Conservation (phyloP, 2,113 vertebrate genomes). For the Notiomystis cincta region DNA sequence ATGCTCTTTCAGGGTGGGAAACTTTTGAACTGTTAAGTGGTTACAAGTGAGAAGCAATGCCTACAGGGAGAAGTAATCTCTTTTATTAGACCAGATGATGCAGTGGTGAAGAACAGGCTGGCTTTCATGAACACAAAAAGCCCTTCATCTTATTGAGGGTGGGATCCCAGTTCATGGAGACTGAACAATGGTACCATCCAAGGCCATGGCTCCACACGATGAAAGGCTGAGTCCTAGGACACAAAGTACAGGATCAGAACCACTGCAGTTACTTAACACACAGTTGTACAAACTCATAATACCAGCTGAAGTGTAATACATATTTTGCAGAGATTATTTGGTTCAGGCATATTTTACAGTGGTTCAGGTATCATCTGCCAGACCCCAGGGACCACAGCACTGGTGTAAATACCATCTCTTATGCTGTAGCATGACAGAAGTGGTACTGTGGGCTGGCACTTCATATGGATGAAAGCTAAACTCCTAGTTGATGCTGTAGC, state of each 20-base stretch:
- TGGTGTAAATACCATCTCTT: neutral
- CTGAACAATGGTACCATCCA: neutral
- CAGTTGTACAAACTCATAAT: neutral
- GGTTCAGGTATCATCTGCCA: neutral
- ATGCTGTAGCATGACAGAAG: neutral
- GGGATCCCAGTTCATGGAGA: neutral
- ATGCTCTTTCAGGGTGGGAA: neutral
- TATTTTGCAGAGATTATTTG: neutral
- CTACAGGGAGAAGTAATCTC: neutral
- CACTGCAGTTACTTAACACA: neutral
- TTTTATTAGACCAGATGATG: constrained; percentile 9
- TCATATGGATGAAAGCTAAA: neutral
- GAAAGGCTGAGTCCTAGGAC: neutral
- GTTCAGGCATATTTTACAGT: neutral
- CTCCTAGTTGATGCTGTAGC: neutral
- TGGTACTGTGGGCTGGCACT: neutral
- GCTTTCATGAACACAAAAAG: constrained; percentile 1
- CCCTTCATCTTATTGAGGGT: neutral
- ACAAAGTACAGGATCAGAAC: neutral
- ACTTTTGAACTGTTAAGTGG: neutral
- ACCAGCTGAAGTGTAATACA: neutral
- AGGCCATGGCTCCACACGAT: neutral
- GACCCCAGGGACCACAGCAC: neutral
- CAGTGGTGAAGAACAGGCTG: neutral
- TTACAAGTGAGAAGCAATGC: neutral